Conservation (phyloP, 2,888 invertebrate species). For the Troides aeacus region DNA sequence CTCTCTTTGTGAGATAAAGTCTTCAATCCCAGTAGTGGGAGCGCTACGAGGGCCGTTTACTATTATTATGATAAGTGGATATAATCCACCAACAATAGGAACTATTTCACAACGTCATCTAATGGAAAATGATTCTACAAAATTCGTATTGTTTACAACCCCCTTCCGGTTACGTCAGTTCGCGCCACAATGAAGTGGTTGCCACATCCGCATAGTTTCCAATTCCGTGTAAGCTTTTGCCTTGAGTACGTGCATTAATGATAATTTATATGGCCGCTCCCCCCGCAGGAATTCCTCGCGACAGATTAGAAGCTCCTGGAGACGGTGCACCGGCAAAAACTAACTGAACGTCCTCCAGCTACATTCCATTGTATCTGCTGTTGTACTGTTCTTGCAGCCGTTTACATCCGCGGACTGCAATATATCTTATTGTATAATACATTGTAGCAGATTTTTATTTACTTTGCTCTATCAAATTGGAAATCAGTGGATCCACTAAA, state of each 20-base stretch:
- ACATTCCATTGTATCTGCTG: not conserved
- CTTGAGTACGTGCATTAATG: constrained; percentile 66
- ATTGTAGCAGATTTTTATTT: too few relatives aligned
- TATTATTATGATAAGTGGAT: too few relatives aligned
- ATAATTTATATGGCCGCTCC: constrained; percentile 61
- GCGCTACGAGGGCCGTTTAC: too few relatives aligned
- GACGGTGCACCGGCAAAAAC: constrained; percentile 19
- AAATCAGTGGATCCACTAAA: not conserved
- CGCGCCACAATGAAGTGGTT: constrained; percentile 10
- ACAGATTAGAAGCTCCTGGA: constrained; percentile 21
- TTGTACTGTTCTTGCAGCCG: not conserved
- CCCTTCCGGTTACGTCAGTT: too few relatives aligned
- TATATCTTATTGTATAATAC: too few relatives aligned
- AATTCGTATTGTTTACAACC: too few relatives aligned
- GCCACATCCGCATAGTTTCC: constrained; percentile 41
- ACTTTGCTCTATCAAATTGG: not conserved
- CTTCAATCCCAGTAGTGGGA: too few relatives aligned
- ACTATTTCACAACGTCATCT: too few relatives aligned
- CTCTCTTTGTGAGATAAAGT: too few relatives aligned
- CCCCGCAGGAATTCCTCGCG: constrained; percentile 16
- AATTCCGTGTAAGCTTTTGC: constrained; percentile 44
- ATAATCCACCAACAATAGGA: too few relatives aligned
- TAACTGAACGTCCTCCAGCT: constrained; percentile 4
- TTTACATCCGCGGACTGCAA: too few relatives aligned
- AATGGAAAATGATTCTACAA: too few relatives aligned